phyloP scores from a whole-genome alignment of 1,140 invertebrate genomes.

The Apocrypta bakeri region DNA sequence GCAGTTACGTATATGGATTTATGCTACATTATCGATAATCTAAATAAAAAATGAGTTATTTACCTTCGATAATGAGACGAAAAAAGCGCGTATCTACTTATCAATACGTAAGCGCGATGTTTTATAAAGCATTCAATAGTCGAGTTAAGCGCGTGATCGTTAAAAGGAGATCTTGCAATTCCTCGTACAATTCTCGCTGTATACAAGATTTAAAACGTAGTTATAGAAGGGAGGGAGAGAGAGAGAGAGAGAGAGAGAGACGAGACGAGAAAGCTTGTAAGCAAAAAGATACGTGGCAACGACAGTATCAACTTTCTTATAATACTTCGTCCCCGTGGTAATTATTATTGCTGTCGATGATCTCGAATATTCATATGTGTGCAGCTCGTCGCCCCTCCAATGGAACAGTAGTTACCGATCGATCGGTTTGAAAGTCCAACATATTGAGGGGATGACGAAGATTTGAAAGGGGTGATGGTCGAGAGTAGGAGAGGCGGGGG shows the following conservation, averaged over 20 bases:
- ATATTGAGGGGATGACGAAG: not conserved
- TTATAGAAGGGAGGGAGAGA: not conserved
- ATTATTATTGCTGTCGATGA: constrained; percentile 24
- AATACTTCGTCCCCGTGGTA: not conserved
- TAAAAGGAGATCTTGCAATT: not conserved
- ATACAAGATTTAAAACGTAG: not conserved
- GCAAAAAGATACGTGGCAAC: not conserved
- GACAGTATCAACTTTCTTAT: not conserved
- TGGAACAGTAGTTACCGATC: not conserved
- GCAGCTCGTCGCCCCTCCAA: not conserved
- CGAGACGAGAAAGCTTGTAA: not conserved
- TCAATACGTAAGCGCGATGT: too few relatives aligned
- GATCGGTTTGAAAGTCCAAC: not conserved
- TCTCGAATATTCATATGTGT: not conserved
- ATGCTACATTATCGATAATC: not conserved
- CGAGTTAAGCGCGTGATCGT: not conserved
- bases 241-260: too few relatives aligned
- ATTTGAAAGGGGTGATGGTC: not conserved
- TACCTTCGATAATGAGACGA: not conserved
- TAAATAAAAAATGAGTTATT: not conserved
- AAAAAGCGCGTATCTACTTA: not conserved
- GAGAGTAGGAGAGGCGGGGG: not conserved
- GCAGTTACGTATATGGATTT: not conserved
- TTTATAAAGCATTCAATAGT: not conserved
- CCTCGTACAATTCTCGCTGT: not conserved